These are phyloP conservation scores for Chalcosyrphus nemorum DNA, from an alignment of 2,888 invertebrate species.

Conservation along the genomic window DNA sequence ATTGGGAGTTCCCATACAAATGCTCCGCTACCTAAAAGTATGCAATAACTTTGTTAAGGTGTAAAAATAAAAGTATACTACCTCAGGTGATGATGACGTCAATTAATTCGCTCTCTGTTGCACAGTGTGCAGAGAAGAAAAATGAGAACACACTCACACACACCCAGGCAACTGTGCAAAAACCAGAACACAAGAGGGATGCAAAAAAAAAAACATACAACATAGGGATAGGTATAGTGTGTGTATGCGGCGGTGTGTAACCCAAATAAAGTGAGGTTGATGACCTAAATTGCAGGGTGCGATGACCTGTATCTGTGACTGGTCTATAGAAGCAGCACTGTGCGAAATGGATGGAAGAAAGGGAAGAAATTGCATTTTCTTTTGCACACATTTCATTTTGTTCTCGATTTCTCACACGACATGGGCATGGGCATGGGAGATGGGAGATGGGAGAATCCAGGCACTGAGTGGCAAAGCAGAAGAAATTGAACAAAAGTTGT, in stretches of 20 bases:
- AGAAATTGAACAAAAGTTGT: too few species aligned
- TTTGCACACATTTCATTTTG: constrained; percentile 46
- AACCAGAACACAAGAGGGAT: constrained; percentile 1
- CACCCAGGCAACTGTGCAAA: background rate
- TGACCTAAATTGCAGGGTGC: constrained; percentile 81
- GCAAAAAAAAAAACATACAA: too few species aligned
- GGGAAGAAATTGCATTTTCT: constrained; percentile 52
- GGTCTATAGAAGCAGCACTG: constrained; percentile 15
- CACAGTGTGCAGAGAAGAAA: constrained; percentile 30
- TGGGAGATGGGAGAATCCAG: background rate
- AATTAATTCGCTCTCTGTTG: constrained; percentile 25
- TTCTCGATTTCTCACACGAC: constrained; percentile 37
- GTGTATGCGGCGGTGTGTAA: constrained; percentile 73
- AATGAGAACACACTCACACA: constrained; percentile 55
- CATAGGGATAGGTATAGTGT: constrained; percentile 13
- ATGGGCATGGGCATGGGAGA: too few species aligned
- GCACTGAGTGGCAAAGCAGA: too few species aligned
- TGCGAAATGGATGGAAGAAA: background rate
- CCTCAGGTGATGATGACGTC: constrained; percentile 53
- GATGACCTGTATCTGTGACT: constrained; percentile 79
- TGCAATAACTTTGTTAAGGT: constrained; percentile 22
- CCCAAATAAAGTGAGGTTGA: constrained; percentile 80
- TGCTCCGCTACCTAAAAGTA: constrained; percentile 35
- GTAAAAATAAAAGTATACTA: constrained; percentile 28
- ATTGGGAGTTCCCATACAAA: background rate